phyloP scores from a whole-genome alignment of 2,113 vertebrate genomes.

The Dendropsophus ebraccatus region DNA sequence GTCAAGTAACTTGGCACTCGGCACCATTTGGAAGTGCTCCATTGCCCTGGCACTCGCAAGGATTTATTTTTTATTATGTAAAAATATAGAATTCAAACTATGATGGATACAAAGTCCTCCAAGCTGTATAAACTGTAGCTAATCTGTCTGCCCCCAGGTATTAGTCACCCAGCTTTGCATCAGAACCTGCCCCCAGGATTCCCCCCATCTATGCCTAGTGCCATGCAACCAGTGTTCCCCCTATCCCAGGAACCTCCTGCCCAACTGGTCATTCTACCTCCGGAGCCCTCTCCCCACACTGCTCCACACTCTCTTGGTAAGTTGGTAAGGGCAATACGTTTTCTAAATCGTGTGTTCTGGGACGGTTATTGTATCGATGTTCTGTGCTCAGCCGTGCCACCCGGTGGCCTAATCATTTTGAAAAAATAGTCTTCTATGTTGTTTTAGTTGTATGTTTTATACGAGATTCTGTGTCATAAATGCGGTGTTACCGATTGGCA shows the following conservation, averaged over 20 bases:
- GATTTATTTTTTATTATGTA: background rate
- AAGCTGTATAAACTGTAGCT: constrained; percentile 9
- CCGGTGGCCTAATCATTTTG: background rate
- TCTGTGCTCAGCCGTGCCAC: background rate
- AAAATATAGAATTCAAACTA: background rate
- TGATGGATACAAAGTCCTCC: background rate
- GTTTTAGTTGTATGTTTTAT: background rate
- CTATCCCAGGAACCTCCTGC: constrained; percentile 88
- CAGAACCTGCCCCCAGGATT: constrained; percentile 94
- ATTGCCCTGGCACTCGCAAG: background rate
- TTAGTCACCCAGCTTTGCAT: constrained; percentile 90
- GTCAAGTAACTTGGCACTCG: background rate
- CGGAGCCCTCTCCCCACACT: constrained; percentile 83
- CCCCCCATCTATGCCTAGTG: constrained; percentile 86
- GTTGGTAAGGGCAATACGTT: constrained; percentile 24
- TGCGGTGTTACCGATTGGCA: background rate
- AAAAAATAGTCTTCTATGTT: background rate
- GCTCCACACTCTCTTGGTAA: constrained; percentile 88
- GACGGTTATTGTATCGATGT: background rate
- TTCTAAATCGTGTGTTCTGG: background rate
- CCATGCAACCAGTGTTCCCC: constrained; percentile 91
- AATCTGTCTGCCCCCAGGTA: constrained; percentile 72
- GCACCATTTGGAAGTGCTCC: background rate
- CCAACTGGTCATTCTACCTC: constrained; percentile 91
- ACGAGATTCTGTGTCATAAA: background rate